Evolutionary conservation across 2,797 vertebrate genomes (phyloP).

Genomic region (Sebastes variabilis): DNA sequence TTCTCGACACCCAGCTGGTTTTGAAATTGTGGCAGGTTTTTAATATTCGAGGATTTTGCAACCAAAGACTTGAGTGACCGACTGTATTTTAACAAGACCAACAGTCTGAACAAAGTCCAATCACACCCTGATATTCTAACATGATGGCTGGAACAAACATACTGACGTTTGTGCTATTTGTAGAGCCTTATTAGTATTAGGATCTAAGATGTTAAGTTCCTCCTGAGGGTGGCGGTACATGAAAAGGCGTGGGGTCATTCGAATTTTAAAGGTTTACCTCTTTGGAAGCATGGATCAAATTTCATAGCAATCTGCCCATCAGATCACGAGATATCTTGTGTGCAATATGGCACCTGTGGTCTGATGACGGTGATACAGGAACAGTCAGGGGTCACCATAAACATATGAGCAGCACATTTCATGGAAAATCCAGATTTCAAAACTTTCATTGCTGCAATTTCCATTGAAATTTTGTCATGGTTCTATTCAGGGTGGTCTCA

Average conservation of each 20-base stretch:
- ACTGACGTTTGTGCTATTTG: neutral
- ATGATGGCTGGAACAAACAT: neutral
- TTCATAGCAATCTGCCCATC: neutral
- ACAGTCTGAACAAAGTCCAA: constrained; percentile 1
- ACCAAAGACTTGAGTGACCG: neutral
- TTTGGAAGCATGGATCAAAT: neutral
- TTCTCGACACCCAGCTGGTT: neutral
- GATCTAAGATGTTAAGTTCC: neutral
- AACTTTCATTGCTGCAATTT: no score
- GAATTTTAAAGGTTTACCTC: neutral
- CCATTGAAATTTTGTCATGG: neutral
- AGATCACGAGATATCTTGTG: no score
- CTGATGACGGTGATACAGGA: no score
- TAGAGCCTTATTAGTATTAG: neutral
- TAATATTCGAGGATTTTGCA: neutral
- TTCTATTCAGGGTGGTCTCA: no score
- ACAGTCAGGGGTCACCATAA: neutral
- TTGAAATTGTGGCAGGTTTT: neutral
- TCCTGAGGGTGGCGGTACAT: neutral
- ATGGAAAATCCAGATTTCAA: neutral
- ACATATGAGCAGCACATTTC: neutral
- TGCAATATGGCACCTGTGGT: no score
- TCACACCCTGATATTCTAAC: neutral
- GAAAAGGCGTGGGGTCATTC: neutral
- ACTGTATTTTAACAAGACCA: constrained; percentile 16